Evolutionary conservation across 2,113 vertebrate species (phyloP).

Genomic region (Brachyhypopomus gauderio): DNA sequence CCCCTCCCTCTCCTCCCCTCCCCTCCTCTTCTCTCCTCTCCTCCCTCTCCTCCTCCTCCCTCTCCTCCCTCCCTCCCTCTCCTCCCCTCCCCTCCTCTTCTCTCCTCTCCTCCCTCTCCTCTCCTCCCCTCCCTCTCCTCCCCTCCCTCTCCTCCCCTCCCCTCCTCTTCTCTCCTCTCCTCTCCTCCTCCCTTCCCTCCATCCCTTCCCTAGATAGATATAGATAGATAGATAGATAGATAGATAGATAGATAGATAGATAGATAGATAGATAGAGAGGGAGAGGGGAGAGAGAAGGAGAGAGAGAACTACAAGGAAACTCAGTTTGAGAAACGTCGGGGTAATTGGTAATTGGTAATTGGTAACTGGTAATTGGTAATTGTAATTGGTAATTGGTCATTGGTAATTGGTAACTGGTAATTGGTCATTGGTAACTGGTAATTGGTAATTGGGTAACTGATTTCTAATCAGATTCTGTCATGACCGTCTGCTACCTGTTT

Average conservation of each 20-base stretch:
- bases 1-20: no score
- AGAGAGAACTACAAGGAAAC: conserved; percentile 65
- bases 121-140: no score
- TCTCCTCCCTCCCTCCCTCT: no score
- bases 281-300: background rate
- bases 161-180: no score
- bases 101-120: no score
- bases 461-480: conserved; percentile 72
- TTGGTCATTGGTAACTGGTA: conserved; percentile 77
- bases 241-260: no score
- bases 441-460: conserved; percentile 76
- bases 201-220: no score
- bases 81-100: no score
- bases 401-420: conserved; percentile 77
- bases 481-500: conserved; percentile 62
- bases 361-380: conserved; percentile 77
- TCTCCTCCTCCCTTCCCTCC: no score
- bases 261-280: background rate
- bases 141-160: conserved; percentile 42
- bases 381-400: conserved; percentile 78
- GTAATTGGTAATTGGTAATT: conserved; percentile 77
- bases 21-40: no score
- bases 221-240: no score
- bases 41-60: no score
- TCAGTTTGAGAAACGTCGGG: conserved; percentile 68